Conservation (phyloP, 1,140 invertebrate genomes). For the Pseudomyrmex pallidus region DNA sequence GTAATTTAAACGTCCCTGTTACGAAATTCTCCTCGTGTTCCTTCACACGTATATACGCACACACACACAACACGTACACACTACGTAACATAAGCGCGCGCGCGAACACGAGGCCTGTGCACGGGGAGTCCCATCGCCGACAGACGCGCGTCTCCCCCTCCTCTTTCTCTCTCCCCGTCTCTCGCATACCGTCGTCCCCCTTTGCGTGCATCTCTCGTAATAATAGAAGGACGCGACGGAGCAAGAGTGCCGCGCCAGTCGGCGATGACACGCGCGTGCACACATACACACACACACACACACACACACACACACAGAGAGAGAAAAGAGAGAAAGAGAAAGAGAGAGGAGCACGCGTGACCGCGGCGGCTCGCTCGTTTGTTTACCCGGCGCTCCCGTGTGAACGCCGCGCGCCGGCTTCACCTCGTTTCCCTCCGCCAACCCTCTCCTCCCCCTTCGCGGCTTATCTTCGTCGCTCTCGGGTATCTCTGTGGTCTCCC, state of each 20-base stretch:
- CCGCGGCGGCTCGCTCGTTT: conserved; percentile 58
- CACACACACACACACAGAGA: background rate
- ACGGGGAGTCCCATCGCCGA: conserved; percentile 15
- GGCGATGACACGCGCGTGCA: conserved; percentile 51
- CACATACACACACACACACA: background rate
- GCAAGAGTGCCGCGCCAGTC: conserved; percentile 29
- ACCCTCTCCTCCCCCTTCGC: background rate
- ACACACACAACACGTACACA: background rate
- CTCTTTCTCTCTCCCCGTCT: background rate
- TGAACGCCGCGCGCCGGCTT: conserved; percentile 52
- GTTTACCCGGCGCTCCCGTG: conserved; percentile 66
- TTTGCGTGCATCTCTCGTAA: conserved; percentile 49
- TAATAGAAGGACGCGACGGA: conserved; percentile 61
- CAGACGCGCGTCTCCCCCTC: conserved; percentile 22
- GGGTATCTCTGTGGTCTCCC: conserved; percentile 25
- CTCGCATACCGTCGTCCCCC: background rate
- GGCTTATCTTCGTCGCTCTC: conserved; percentile 59
- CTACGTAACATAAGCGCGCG: background rate
- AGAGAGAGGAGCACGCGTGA: conserved; percentile 13
- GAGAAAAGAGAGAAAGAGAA: too few relatives aligned
- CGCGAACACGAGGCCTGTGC: background rate
- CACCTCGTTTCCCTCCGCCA: background rate
- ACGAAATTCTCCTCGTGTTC: conserved; percentile 36
- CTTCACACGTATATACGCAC: background rate
- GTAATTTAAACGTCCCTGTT: conserved; percentile 49